Evolutionary conservation across 2,888 invertebrate genomes (phyloP).

Genomic region (Hemithea aestivaria): DNA sequence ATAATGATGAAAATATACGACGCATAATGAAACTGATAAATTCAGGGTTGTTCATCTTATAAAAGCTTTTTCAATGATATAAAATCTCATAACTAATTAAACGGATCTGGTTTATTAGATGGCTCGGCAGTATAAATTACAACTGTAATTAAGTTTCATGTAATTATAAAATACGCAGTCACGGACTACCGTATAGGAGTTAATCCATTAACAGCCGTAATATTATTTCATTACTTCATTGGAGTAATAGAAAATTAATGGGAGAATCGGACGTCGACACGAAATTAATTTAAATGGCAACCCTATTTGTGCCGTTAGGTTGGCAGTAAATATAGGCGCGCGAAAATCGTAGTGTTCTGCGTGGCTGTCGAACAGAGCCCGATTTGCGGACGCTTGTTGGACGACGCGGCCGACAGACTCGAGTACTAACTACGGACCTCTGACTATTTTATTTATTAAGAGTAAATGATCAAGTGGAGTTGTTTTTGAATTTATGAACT

Average conservation of each 20-base stretch:
- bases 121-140: too few relatives aligned
- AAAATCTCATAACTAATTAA: too few relatives aligned
- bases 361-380: constrained; percentile 16
- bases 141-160: too few relatives aligned
- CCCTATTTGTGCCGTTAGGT: constrained; percentile 25
- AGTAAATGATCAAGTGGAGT: too few relatives aligned
- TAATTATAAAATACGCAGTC: too few relatives aligned
- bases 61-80: too few relatives aligned
- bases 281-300: constrained; percentile 38
- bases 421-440: neutral
- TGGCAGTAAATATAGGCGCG: constrained; percentile 52
- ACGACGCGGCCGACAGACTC: constrained; percentile 15
- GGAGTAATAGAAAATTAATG: constrained; percentile 15
- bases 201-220: constrained; percentile 5
- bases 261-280: constrained; percentile 24
- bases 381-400: constrained; percentile 13
- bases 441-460: too few relatives aligned
- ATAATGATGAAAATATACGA: constrained; percentile 10
- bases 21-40: constrained; percentile 5
- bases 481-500: too few relatives aligned
- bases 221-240: constrained; percentile 12
- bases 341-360: constrained; percentile 53
- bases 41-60: too few relatives aligned
- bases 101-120: too few relatives aligned
- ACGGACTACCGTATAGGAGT: too few relatives aligned